Percentiles rank a stretch among this genome's conserved stretches.
These are phyloP conservation scores for Sycophaga agraensis DNA, from an alignment of 1,140 invertebrate species.

Conservation along the genomic window DNA sequence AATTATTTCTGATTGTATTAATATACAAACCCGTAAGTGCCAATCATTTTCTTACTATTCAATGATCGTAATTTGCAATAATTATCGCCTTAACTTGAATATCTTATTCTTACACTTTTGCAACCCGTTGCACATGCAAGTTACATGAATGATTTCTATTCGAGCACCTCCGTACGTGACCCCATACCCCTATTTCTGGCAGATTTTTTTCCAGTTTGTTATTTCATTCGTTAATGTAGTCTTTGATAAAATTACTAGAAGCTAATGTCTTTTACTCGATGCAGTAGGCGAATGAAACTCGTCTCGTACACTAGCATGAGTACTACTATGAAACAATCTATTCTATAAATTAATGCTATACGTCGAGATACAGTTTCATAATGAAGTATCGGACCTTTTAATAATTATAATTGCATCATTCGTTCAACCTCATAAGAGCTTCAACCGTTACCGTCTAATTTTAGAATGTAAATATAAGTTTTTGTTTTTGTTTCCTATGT, in stretches of 20 bases:
- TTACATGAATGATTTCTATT: too few species aligned
- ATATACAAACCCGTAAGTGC: slow-evolving; percentile 21
- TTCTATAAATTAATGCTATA: slow-evolving; percentile 9
- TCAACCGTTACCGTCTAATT: too few species aligned
- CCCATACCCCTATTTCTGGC: neutral
- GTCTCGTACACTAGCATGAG: neutral
- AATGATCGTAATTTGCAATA: neutral
- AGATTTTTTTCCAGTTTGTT: neutral
- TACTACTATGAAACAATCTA: slow-evolving; percentile 17
- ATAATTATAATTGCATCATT: neutral
- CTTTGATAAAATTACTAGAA: slow-evolving; percentile 20
- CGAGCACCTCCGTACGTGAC: too few species aligned
- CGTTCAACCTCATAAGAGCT: too few species aligned
- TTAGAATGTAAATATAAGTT: too few species aligned
- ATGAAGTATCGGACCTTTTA: neutral
- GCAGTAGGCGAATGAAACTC: slow-evolving; percentile 6
- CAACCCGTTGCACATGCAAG: too few species aligned
- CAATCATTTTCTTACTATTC: slow-evolving; percentile 9
- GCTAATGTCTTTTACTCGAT: slow-evolving; percentile 7
- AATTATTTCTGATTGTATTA: slow-evolving; percentile 3
- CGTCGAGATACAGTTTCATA: slow-evolving; percentile 3
- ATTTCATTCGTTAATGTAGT: neutral
- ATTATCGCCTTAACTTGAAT: too few species aligned
- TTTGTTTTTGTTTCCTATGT: too few species aligned
- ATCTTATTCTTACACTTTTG: too few species aligned